Base-by-base conservation (phyloP, 2,113 vertebrate species). In the Mesocricetus auratus region DNA sequence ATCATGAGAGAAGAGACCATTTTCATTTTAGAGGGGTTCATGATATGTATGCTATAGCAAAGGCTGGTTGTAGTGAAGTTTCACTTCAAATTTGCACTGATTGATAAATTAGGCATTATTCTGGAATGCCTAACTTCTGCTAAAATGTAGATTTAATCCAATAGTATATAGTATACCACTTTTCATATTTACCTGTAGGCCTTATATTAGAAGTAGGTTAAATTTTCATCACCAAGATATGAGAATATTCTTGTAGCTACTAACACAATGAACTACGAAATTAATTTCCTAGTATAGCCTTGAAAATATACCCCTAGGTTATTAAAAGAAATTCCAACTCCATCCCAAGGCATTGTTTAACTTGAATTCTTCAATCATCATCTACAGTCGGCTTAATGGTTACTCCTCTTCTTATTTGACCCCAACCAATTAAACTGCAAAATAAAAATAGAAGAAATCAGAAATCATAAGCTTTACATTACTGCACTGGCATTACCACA, bases 301-400 rank as follows among this genome's bases (percentile, higher is more conserved):
- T 97, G 96, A 98, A 98, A 98, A 98, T 97, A 97, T 62, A 96
- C 50, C 94, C 97, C 97, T 93, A 94, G 39, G 74, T 94, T 92
- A 11, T 90, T 93, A 89, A 94, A 66, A 94, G 97, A 98, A 98
- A 98, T 97, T 96, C 94, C 87, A 98, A 98, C 97, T 97, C 95
- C 89, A 96, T 83, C 71, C 98, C 29, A 78, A 33, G 29, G 45
- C 45, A 78, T 16, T 95, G 93, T 93, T 96, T 73, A 91, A 96
- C 91, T 92, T 88, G 60, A 87, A 97, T 89, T 98, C 94, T 98
- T 99, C 99, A 99, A 98, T 99, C 99, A 42, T 99, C 99, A 89
- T 99, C 99, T 95, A 99, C 98, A 16, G 99, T 99, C 91, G 99
- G 99, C 94, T 99, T 99, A 98, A 99, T 99, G 98, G 99, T 99